Evolutionary conservation across 1,140 invertebrate species (phyloP), one percentile per base, ranked within the genome.

Genomic region (Megalopta genalis): DNA sequence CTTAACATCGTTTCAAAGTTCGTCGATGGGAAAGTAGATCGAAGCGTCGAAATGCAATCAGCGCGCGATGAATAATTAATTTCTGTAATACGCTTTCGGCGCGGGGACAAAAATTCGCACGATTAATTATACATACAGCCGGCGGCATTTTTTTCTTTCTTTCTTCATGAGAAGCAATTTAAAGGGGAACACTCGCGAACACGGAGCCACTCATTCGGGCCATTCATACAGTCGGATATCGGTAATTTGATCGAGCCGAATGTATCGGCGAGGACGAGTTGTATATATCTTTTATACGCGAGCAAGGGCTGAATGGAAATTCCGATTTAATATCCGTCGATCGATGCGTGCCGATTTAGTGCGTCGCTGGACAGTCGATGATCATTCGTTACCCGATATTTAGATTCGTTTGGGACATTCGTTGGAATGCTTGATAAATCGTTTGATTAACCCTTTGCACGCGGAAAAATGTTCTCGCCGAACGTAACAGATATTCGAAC

Each of bases 1-100:
- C 54, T 57, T 57, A 57, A 57, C 54, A 57, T 57, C 54, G n/a
- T 57, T 57, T n/a, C 54, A 21, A 57, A 57, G 54, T n/a, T n/a
- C 54, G 18, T 2, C 54, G 54, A 57, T 57, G 18, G 49, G 49
- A 57, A 57, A n/a, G 54, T 57, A 21, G 54, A 57, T 57, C 54
- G 54, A 57, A 57, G 54, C 18, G 54, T 57, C 21, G 54, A 21
- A 57, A 57, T 21, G 54, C 54, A 57, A 57, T 57, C 54, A 57
- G 6, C 49, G 49, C 54, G 54, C 54, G 54, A 57, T 57, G 54
- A 57, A 57, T 57, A 57, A 57, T 57, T 57, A 57, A 57, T 57
- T n/a, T 57, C 54, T n/a, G 54, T 57, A 57, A 57, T 57, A 57
- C 54, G 54, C 54, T 57, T 57, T 57, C 54, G 54, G 21, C 54